A percentile compares a stretch with the other conserved stretches of the same genome.
These are phyloP conservation scores for Carterocephalus palaemon DNA, from an alignment of 2,888 invertebrate genomes.

Conservation along the genomic window DNA sequence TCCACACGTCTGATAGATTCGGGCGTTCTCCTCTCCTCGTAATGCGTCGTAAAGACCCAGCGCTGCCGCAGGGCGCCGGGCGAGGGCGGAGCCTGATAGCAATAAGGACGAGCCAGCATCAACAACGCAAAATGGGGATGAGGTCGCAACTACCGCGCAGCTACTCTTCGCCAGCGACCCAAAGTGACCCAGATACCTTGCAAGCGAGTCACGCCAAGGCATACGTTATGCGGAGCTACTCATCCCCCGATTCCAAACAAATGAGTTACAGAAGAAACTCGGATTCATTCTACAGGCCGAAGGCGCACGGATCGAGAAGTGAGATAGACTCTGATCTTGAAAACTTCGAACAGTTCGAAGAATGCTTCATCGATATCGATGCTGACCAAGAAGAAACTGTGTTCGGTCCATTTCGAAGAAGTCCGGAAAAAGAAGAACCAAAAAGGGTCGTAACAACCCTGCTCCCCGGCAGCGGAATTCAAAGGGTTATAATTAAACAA, in stretches of 20 bases:
- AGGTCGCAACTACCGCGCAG: conserved; percentile 63
- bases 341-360: conserved; percentile 67
- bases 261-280: conserved; percentile 54
- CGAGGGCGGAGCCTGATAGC: conserved; percentile 64
- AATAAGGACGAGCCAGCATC: conserved; percentile 60
- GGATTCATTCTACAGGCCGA: conserved; percentile 59
- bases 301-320: conserved; percentile 56
- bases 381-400: conserved; percentile 58
- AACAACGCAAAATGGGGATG: conserved; percentile 52
- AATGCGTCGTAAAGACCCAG: conserved; percentile 64
- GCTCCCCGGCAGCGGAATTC: conserved; percentile 68
- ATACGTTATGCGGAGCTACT: conserved; percentile 63
- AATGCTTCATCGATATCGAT: conserved; percentile 67
- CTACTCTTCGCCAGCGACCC: conserved; percentile 62
- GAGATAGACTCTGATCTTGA: conserved; percentile 69
- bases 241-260: conserved; percentile 65
- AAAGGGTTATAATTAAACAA: conserved; percentile 60
- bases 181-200: conserved; percentile 46
- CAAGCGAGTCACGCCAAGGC: conserved; percentile 42
- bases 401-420: conserved; percentile 49
- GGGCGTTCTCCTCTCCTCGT: conserved; percentile 28
- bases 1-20: conserved; percentile 46
- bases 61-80: conserved; percentile 42
- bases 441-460: conserved; percentile 60
- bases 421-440: conserved; percentile 59